Base-by-base conservation (phyloP, 2,113 vertebrate genomes). In the Himantopus leucocephalus region DNA sequence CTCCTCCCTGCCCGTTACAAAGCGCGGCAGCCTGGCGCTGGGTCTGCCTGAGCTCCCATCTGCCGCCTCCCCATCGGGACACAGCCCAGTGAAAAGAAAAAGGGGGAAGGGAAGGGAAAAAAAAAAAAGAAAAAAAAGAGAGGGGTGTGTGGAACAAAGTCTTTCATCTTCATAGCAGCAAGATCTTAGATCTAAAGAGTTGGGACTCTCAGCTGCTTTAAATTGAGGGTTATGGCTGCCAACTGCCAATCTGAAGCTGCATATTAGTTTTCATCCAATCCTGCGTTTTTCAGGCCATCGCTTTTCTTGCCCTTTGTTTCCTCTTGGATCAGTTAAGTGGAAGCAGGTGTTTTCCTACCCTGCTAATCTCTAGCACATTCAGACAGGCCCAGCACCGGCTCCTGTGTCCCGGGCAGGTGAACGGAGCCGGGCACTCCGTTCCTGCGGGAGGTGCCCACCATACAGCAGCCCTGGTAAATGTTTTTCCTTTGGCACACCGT, bases 301-400 rank as follows among this genome's bases (percentile, higher is more conserved):
- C 74, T 82, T 92, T 74, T 50, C 93, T 80, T 74, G 76, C 67
- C 37, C 50, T 96, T 96, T 96, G 89, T 94, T 58, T 67, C 86
- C 59, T 62, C 64, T 60, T 9, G 5, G 91, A 81, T 76, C 94
- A 32, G 79, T 62, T 77, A 52, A 84, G 92, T 56, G 92, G 92
- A 53, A 92, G 96, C 96, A 96, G 96, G 93, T 96, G 96, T 88
- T 96, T 35, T 43, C 88, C 96, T 92, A 16, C 77, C 77, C 73
- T 18, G 63, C 26, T 93, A 90, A 95, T 95, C 95, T 85, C 92
- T 9, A 3, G 45, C 18, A 74, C 59, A 84, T 80, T 72, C 94
- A 81, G 59, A 29, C 48, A 53, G 78, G 78, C 59, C 95, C 89
- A 90, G 91, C 88, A 80, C 94, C 63, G 10, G 77, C 91, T 95